These are phyloP conservation scores for Eupithecia abbreviata DNA, from an alignment of 2,888 invertebrate genomes.

Conservation along the genomic window DNA sequence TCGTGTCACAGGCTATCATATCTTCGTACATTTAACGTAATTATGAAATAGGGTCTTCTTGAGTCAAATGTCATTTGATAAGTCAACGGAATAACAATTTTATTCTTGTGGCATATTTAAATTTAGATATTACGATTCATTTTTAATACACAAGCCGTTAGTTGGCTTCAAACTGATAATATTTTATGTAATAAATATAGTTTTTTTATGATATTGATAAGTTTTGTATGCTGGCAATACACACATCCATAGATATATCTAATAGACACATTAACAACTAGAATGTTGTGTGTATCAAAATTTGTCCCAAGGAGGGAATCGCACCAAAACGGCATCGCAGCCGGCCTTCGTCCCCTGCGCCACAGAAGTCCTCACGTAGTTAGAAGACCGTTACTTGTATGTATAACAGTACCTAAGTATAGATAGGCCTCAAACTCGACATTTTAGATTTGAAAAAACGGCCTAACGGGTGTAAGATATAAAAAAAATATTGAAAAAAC, in stretches of 20 bases:
- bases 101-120: constrained; percentile 42
- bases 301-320: neutral
- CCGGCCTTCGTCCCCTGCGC: neutral
- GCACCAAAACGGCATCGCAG: neutral
- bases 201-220: no score
- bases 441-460: neutral
- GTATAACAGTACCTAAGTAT: neutral
- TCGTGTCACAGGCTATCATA: constrained; percentile 54
- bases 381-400: neutral
- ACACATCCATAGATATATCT: neutral
- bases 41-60: constrained; percentile 42
- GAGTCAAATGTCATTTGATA: constrained; percentile 45
- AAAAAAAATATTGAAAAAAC: neutral
- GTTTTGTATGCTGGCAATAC: no score
- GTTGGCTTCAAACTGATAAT: constrained; percentile 22
- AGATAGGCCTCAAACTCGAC: neutral
- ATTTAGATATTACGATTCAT: constrained; percentile 30
- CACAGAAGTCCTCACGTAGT: neutral
- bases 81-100: constrained; percentile 51
- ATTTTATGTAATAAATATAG: neutral
- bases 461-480: neutral
- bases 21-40: constrained; percentile 51
- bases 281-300: neutral
- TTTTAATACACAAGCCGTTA: constrained; percentile 29
- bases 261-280: neutral